These are phyloP conservation scores for Octopus bimaculoides DNA, from an alignment of 1,140 invertebrate genomes.

Conservation along the genomic window DNA sequence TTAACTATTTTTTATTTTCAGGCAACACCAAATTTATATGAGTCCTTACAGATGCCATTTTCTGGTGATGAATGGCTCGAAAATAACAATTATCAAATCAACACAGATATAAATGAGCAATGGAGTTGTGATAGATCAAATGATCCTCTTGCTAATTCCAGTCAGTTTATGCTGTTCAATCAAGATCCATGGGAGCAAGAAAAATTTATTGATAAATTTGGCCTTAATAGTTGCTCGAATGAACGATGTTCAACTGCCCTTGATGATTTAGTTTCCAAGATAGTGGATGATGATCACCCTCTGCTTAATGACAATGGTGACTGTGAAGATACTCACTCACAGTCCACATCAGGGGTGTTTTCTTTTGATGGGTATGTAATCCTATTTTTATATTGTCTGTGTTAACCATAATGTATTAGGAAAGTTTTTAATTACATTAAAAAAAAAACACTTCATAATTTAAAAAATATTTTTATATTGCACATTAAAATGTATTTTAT, in stretches of 20 bases:
- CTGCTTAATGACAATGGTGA: conserved; percentile 20
- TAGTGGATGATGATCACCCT: conserved; percentile 35
- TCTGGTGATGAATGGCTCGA: neutral
- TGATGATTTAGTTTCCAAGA: conserved; percentile 38
- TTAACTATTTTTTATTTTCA: neutral
- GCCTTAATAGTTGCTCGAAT: conserved; percentile 21
- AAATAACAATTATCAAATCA: neutral
- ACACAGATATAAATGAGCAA: conserved; percentile 8
- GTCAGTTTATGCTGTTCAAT: neutral
- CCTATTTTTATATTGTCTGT: no score
- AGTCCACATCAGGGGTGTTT: conserved; percentile 26
- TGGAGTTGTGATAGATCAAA: conserved; percentile 1
- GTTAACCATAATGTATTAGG: no score
- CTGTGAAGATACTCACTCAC: conserved; percentile 23
- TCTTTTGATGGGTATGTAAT: conserved; percentile 30
- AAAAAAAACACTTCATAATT: no score
- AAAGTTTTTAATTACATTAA: no score
- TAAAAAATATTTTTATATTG: no score
- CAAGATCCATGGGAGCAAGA: conserved; percentile 1
- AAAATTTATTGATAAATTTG: conserved; percentile 4
- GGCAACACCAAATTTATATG: neutral
- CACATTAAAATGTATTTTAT: no score
- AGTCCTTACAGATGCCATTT: conserved; percentile 8
- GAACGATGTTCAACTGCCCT: conserved; percentile 35
- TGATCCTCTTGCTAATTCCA: neutral